Evolutionary conservation across 2,888 invertebrate species (phyloP), one percentile per base, ranked within the genome.

Genomic region (Tanypteryx hageni): DNA sequence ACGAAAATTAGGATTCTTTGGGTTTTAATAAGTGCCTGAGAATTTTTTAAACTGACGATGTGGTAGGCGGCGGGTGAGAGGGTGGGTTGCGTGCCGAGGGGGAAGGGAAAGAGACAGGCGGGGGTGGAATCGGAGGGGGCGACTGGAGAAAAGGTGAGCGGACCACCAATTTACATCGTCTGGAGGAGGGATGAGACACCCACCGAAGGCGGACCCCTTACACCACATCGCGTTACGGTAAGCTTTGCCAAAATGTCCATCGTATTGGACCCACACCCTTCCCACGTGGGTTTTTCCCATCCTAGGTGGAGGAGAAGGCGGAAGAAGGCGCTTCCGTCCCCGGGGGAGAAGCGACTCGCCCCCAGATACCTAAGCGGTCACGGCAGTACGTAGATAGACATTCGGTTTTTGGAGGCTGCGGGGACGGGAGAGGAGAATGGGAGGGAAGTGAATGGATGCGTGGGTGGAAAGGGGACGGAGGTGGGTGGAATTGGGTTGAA

Each of bases 1-100:
- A 82, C 44, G 82, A 82, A 82, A 82, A 82, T 82, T 82, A 82
- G 82, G n/a, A 82, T 82, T 82, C 82, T 82, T 82, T 22, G 82
- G 31, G 31, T 82, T 82, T 82, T 82, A 82, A 82, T 82, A 82
- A 82, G 82, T 31, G 82, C 82, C 82, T 82, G 31, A 44, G 82
- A 82, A 44, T 82, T 44, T 82, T 31, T 11, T 82, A 4, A 44
- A 31, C 82, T 44, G 44, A 44, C 44, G 82, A 13, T 44, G 83
- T 44, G 83, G 82, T 44, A 16, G 83, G 64, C 64, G 18, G 18
- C 0, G 64, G 64, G 64, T n/a, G 82, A 31, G 18, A 59, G 86
- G 61, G 14, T 31, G 9, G 14, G 44, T 9, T 8, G 58, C 16
- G 57, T 11, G 14, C 18, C 5, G 61, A 22, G 59, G 14, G 27